These are phyloP conservation scores for Caloenas nicobarica DNA, from an alignment of 2,113 vertebrate genomes.

Conservation along the genomic window DNA sequence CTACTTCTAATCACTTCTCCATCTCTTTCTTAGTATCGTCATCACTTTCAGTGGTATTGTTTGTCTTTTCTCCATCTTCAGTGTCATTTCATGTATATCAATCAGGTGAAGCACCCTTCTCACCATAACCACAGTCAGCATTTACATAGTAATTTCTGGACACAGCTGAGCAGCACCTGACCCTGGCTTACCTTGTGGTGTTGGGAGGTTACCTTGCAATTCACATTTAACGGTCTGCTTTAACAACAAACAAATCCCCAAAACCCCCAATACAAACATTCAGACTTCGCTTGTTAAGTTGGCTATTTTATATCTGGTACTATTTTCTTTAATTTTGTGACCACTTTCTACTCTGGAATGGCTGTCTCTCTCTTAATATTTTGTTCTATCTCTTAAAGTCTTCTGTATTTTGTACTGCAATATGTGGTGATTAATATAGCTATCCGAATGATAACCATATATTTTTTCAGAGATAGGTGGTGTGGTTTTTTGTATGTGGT, in stretches of 20 bases:
- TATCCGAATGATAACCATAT: not conserved
- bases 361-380: not conserved
- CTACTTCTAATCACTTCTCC: not conserved
- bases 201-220: not conserved
- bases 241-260: not conserved
- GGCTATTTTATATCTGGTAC: not conserved
- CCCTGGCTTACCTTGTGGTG: not conserved
- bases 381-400: not conserved
- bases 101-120: not conserved
- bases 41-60: not conserved
- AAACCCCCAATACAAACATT: fast-evolving
- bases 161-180: not conserved
- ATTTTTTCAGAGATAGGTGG: not conserved
- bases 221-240: not conserved
- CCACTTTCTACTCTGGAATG: not conserved
- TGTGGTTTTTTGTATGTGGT: too few relatives aligned
- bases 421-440: not conserved
- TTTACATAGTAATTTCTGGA: not conserved
- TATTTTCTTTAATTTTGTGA: not conserved
- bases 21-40: not conserved
- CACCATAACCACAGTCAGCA: not conserved
- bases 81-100: not conserved
- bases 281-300: not conserved
- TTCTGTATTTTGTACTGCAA: not conserved
- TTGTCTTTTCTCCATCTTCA: not conserved